Base-by-base conservation (phyloP, 1,140 invertebrate genomes). In the Drosophila bocki region DNA sequence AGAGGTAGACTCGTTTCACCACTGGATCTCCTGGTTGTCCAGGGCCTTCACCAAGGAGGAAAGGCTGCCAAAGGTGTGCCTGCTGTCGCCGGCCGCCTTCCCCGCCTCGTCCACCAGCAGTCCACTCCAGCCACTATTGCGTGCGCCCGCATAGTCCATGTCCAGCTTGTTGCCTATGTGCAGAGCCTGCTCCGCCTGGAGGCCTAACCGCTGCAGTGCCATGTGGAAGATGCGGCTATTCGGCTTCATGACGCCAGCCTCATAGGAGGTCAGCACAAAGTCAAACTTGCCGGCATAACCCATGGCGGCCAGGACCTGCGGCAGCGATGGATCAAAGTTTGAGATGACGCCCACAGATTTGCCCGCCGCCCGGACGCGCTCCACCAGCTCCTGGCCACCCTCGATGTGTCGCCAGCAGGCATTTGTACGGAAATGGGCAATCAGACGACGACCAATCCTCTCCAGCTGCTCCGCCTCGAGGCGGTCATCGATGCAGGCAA, bases 161-260 rank as follows among this genome's bases (percentile, higher is more conserved):
- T 94, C 84, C 6, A 95, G 60, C 81, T 95, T 95, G 93, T 98
- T 96, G 13, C 98, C 98, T 69, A 99, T 95, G 91, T 98, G 97
- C 2, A 98, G 85, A 9, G 96, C 96, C 82, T 97, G 94, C 3
- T 93, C 64, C 0, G 96, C 93, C 41, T 71, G 67, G 15, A 95
- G 93, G 3, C 57, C 19, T 15, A 64, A 54, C 3, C 50, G 44
- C 7, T 78, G n/a, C 22, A 93, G 9, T 0, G 92, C 71, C 3
- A 65, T 60, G 3, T 78, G 15, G n/a, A 92, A 93, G 29, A 93
- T 93, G 3, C 53, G 58, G 15, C 37, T 35, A 41, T 91, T 57
- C 3, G 92, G 92, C 44, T 93, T 93, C 64, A 82, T 78, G 15
- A 78, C 59, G 15, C 85, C 87, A 12, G 80, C 78, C 26, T 93